Conservation (phyloP, 37 sponge, comb jelly and placozoan genomes). For the Chondrosia reniformis region DNA sequence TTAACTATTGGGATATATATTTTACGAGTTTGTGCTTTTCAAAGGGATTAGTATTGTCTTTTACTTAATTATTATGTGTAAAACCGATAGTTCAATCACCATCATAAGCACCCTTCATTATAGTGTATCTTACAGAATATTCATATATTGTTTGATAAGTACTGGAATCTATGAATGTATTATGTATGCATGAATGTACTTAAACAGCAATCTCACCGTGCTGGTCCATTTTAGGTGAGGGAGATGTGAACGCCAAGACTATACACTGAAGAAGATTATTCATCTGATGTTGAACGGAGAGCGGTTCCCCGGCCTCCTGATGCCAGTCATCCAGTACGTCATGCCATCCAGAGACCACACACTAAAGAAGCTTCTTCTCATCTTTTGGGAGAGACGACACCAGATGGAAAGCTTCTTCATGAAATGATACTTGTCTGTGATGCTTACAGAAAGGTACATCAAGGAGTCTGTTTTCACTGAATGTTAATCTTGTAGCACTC, state of each 20-base stretch:
- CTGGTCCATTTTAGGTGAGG: constrained; percentile 44
- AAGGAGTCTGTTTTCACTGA: no score
- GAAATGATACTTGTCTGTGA: constrained; percentile 99
- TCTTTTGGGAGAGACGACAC: constrained; percentile 94
- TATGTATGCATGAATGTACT: not conserved
- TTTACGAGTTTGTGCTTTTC: no score
- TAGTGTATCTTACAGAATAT: no score
- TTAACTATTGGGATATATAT: no score
- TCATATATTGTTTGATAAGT: no score
- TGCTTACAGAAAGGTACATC: constrained; percentile 85
- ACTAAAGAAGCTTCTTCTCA: constrained; percentile 94
- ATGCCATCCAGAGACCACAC: constrained; percentile 91
- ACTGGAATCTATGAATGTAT: no score
- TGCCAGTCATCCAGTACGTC: constrained; percentile 93
- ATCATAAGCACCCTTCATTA: no score
- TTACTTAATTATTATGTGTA: no score
- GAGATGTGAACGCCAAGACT: constrained; percentile 63
- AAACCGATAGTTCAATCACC: no score
- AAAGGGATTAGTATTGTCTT: no score
- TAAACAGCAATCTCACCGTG: not conserved
- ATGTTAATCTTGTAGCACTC: no score
- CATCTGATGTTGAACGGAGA: constrained; percentile 95
- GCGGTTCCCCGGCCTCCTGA: constrained; percentile 85
- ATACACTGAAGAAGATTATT: constrained; percentile 89
- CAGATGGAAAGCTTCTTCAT: constrained; percentile 95